These are phyloP conservation scores for Drosophila rubida DNA, from an alignment of 2,888 invertebrate species.

Conservation along the genomic window DNA sequence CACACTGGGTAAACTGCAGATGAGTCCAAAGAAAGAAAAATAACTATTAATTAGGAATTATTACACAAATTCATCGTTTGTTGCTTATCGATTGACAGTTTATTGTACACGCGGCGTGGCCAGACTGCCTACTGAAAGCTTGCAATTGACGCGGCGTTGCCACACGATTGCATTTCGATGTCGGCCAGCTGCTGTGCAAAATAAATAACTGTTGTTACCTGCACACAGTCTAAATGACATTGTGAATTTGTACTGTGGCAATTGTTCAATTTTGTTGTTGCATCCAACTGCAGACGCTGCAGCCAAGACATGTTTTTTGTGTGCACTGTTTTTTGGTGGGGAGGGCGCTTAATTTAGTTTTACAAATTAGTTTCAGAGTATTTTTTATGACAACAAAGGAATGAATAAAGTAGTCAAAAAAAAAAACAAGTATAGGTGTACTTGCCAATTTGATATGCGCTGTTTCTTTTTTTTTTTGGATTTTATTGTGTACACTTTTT, in stretches of 20 bases:
- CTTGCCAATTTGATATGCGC: constrained; percentile 31
- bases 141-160: constrained; percentile 10
- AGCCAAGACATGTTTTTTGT: constrained; percentile 27
- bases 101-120: neutral
- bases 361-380: constrained; percentile 10
- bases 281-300: constrained; percentile 21
- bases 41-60: neutral
- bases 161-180: neutral
- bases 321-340: no score
- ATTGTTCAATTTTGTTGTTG: constrained; percentile 5
- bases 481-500: constrained; percentile 45
- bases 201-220: constrained; percentile 23
- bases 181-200: constrained; percentile 23
- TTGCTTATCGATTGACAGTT: constrained; percentile 1
- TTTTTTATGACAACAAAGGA: constrained; percentile 18
- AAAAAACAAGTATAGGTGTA: constrained; percentile 3
- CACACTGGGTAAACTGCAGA: constrained; percentile 43
- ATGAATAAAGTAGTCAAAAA: constrained; percentile 1
- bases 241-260: neutral
- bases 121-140: neutral
- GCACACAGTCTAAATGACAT: neutral
- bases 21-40: neutral
- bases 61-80: neutral
- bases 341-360: neutral
- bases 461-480: constrained; percentile 7